These are phyloP conservation scores for Tinea semifulvella DNA, from an alignment of 2,888 invertebrate genomes.

Conservation along the genomic window DNA sequence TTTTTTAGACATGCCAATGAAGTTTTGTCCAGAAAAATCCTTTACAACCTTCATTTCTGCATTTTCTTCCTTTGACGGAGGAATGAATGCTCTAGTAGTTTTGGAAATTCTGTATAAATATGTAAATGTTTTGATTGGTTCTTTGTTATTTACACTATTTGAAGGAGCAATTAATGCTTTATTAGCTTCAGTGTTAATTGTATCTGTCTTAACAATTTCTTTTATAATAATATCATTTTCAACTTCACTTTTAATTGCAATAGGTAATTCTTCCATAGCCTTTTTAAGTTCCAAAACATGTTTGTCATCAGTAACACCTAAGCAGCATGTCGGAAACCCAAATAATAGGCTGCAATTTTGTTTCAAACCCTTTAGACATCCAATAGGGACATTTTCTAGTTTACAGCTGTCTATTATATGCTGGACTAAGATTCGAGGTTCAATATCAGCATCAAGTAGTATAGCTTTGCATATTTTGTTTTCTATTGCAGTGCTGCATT, in stretches of 20 bases:
- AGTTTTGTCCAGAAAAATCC: constrained; percentile 42
- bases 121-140: constrained; percentile 22
- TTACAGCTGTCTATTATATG: constrained; percentile 43
- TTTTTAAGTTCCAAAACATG: constrained; percentile 27
- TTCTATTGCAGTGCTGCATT: constrained; percentile 33
- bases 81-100: constrained; percentile 43
- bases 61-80: constrained; percentile 22
- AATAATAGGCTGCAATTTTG: constrained; percentile 31
- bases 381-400: constrained; percentile 32
- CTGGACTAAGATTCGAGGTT: constrained; percentile 46
- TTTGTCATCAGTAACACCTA: constrained; percentile 36
- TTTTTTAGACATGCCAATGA: constrained; percentile 35
- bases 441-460: constrained; percentile 46
- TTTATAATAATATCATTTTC: no score
- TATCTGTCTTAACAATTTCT: no score
- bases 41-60: constrained; percentile 21
- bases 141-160: constrained; percentile 1
- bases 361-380: constrained; percentile 46
- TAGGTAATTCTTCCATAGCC: constrained; percentile 29
- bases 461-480: constrained; percentile 37
- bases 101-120: constrained; percentile 44
- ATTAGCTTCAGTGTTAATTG: constrained; percentile 18
- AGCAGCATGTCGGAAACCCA: constrained; percentile 50
- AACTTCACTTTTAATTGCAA: constrained; percentile 16
- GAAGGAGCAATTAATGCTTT: constrained; percentile 18